A percentile compares a stretch with the other conserved stretches of the same genome.
Conservation (phyloP, 2,113 vertebrate genomes). For the Mesembrinibis cayennensis region DNA sequence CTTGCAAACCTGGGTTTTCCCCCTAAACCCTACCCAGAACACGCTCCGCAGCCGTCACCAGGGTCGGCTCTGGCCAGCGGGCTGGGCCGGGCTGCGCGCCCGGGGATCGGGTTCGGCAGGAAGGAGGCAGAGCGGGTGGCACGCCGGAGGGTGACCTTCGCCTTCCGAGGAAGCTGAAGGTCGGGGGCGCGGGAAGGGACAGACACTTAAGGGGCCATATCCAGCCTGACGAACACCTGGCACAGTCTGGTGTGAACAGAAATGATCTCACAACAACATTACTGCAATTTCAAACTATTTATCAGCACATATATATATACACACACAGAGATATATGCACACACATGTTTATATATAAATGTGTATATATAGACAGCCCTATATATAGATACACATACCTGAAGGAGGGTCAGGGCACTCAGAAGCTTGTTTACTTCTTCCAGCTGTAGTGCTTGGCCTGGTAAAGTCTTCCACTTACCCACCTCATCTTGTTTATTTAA, state of each 20-base stretch:
- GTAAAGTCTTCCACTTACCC: neutral
- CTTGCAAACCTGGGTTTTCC: fast-evolving
- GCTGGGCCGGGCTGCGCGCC: fast-evolving
- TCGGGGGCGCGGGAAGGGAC: neutral
- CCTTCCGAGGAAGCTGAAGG: conserved; percentile 21
- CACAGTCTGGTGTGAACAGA: neutral
- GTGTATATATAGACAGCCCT: neutral
- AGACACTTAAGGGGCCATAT: fast-evolving
- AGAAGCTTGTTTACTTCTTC: conserved; percentile 6
- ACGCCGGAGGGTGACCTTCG: neutral
- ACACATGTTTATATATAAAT: neutral
- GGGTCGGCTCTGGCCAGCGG: neutral
- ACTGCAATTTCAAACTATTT: neutral
- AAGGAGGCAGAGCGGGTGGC: conserved; percentile 21
- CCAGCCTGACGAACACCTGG: neutral
- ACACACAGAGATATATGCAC: fast-evolving
- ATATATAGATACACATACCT: conserved; percentile 42
- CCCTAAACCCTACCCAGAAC: neutral
- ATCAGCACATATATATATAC: neutral
- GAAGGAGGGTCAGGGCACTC: neutral
- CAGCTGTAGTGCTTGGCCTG: neutral
- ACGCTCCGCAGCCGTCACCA: fast-evolving
- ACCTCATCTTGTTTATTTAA: neutral
- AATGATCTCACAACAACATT: neutral
- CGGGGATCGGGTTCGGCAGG: neutral